Evolutionary conservation across 2,888 invertebrate genomes (phyloP), one percentile per base, ranked within the genome.

Genomic region (Acleris emargana): DNA sequence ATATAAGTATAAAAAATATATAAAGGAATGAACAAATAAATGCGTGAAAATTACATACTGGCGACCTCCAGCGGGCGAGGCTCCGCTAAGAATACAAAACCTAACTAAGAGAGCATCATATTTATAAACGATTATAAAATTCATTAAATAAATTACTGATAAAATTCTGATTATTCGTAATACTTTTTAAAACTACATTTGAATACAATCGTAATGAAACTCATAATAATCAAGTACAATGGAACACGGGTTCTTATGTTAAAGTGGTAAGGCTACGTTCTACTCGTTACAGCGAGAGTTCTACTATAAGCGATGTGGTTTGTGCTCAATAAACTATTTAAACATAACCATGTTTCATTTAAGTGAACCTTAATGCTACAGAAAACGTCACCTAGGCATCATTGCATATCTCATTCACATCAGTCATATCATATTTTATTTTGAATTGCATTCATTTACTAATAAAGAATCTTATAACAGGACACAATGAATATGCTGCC

Each of bases 11-110:
- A 79, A 74, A 74, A 75, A 72, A 68, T 75, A 75, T 71, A 72
- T 73, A 73, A 73, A 67, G 89, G 88, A 89, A 89, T 89, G 86
- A 82, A 83, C 78, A 71, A 76, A 80, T 86, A 87, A 88, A 87
- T 86, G 84, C 85, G 49, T 59, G 58, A 53, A 66, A 57, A 54
- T 50, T 62, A 64, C 57, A 62, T 42, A 52, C 20, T 38, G 45
- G 55, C 54, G 54, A 55, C 60, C 57, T 52, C 60, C 22, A 16
- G 52, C 50, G 58, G 6, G 47, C 22, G 43, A 42, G 54, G 17
- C 13, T 11, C 13, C 25, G 17, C 52, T 42, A 51, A 4, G n/a
- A 20, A 9, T 52, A 60, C 51, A 66, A 57, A 57, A 57, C 2
- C 22, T 16, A 38, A 42, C 53, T 13, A 45, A 66, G 66, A 66